Evolutionary conservation across 2,113 vertebrate genomes (phyloP).

Genomic region (Oryzias javanicus): DNA sequence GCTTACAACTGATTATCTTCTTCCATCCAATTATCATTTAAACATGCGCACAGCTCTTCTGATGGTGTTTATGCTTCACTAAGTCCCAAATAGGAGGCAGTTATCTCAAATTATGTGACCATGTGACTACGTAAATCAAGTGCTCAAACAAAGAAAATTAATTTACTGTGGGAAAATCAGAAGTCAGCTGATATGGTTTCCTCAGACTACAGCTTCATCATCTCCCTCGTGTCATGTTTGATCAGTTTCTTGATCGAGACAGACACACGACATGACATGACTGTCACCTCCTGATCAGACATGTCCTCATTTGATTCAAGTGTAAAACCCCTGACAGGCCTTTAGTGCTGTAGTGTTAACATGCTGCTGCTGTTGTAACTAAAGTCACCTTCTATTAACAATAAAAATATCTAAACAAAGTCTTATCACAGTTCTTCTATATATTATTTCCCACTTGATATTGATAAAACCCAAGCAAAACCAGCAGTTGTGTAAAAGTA

Average conservation of each 20-base stretch:
- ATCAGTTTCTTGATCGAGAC: slow-evolving; percentile 24
- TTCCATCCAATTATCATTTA: slow-evolving; percentile 31
- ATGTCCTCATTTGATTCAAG: slow-evolving; percentile 9
- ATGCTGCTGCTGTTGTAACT: not conserved
- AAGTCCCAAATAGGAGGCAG: slow-evolving; percentile 12
- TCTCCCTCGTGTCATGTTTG: slow-evolving; percentile 9
- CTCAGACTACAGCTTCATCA: slow-evolving; percentile 12
- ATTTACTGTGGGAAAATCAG: slow-evolving; percentile 11
- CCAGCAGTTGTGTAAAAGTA: too few relatives aligned
- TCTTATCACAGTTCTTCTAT: too few relatives aligned
- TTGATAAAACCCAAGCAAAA: too few relatives aligned
- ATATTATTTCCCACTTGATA: too few relatives aligned
- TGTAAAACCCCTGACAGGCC: slow-evolving; percentile 12
- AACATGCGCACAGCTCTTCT: slow-evolving; percentile 28
- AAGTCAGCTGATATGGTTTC: not conserved
- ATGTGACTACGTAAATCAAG: slow-evolving; percentile 30
- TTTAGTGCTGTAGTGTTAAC: not conserved
- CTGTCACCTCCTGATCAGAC: slow-evolving; percentile 34
- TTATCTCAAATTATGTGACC: slow-evolving; percentile 3
- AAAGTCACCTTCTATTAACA: not conserved
- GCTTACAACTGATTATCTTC: slow-evolving; percentile 28
- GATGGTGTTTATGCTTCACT: slow-evolving; percentile 43
- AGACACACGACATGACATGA: slow-evolving; percentile 33
- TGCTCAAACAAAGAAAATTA: slow-evolving; percentile 13
- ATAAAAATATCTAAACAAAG: not conserved